Conservation (phyloP, 2,113 vertebrate species). For the Limnothrissa miodon region DNA sequence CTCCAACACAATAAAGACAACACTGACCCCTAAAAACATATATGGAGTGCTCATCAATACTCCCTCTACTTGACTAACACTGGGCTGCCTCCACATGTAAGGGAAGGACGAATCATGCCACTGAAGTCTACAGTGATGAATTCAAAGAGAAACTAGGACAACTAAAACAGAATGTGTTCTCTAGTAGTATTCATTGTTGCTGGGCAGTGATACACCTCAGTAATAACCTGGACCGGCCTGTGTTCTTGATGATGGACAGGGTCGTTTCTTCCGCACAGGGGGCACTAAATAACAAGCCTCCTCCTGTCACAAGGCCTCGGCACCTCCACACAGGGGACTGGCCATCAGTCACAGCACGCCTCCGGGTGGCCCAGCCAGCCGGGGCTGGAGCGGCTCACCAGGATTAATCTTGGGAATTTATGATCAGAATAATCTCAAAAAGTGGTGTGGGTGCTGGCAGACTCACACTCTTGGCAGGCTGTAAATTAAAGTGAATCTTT, state of each 20-base stretch:
- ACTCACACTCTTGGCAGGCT: neutral
- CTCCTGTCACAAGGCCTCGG: neutral
- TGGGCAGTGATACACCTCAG: too few relatives aligned
- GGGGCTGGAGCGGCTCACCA: neutral
- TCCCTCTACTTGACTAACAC: neutral
- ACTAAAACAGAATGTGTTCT: neutral
- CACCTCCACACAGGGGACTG: neutral
- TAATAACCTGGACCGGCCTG: neutral
- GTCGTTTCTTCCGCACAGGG: neutral
- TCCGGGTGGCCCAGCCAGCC: too few relatives aligned
- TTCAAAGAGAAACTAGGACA: neutral
- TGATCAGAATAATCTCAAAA: neutral
- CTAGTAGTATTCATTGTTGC: neutral
- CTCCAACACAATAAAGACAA: neutral
- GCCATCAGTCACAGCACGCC: neutral
- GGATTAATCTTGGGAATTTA: neutral
- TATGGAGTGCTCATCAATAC: neutral
- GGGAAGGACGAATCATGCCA: neutral
- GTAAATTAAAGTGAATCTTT: neutral
- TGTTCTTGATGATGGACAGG: neutral
- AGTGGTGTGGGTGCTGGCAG: neutral
- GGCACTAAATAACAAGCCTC: neutral
- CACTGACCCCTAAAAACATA: neutral
- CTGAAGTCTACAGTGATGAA: neutral
- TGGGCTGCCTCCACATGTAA: neutral